Evolutionary conservation across 2,888 invertebrate species (phyloP).

Genomic region (Euplagia quadripunctaria): DNA sequence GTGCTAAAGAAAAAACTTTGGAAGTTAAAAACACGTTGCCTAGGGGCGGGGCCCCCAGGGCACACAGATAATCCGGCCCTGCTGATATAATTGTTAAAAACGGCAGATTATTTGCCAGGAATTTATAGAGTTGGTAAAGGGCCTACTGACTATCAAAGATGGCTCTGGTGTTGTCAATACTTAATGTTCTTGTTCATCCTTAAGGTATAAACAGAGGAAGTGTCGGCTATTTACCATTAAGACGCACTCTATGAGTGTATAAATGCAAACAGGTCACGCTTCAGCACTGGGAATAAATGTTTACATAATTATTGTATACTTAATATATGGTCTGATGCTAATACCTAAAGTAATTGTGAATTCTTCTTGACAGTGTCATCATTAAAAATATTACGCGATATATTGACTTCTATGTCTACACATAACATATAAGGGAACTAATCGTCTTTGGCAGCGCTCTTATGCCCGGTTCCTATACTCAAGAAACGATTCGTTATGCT

Average conservation of each 20-base stretch:
- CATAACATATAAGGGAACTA: no score
- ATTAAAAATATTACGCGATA: background rate
- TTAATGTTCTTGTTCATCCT: background rate
- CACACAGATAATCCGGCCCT: no score
- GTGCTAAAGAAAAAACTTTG: no score
- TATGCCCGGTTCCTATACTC: no score
- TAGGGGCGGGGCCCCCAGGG: no score
- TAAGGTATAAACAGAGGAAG: background rate
- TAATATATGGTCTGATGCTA: background rate
- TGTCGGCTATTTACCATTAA: background rate
- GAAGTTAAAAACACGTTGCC: no score
- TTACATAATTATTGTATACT: constrained; percentile 5
- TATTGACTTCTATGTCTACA: background rate
- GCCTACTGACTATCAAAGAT: background rate
- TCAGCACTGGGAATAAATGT: background rate
- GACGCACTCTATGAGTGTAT: background rate
- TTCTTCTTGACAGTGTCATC: background rate
- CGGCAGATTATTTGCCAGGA: background rate
- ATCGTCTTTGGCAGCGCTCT: background rate
- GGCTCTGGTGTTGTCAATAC: no score
- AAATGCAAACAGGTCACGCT: background rate
- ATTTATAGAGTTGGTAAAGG: background rate
- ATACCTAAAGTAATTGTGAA: background rate
- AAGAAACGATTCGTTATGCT: no score
- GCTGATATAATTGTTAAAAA: no score